Conservation (phyloP, 2,113 vertebrate species). For the Brachypodius melanocephalos region DNA sequence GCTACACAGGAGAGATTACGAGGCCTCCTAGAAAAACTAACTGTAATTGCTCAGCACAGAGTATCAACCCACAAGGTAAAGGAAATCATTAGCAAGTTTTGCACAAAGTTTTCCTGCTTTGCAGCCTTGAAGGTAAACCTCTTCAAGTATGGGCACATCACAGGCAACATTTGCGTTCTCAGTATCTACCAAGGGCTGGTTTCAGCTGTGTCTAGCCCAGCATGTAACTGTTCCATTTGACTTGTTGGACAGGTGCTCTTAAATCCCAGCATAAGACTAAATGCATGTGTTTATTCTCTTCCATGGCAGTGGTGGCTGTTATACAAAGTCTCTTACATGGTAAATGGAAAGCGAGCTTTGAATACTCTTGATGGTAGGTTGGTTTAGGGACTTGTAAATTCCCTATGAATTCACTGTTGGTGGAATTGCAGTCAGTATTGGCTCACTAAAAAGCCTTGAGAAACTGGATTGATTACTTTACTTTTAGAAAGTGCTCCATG, state of each 20-base stretch:
- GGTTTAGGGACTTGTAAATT: not conserved
- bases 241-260: not conserved
- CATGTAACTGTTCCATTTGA: not conserved
- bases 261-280: not conserved
- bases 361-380: not conserved
- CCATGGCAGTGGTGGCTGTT: not conserved
- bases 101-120: conserved; percentile 18
- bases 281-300: not conserved
- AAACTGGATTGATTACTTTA: not conserved
- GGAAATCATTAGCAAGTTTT: conserved; percentile 49
- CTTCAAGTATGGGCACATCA: not conserved
- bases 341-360: not conserved
- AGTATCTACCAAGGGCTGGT: not conserved
- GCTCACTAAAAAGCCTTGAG: not conserved
- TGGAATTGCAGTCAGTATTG: not conserved
- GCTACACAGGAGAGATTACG: conserved; percentile 87
- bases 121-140: not conserved
- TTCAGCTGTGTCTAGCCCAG: not conserved
- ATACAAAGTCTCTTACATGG: not conserved
- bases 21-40: conserved; percentile 85
- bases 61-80: conserved; percentile 83
- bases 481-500: not conserved
- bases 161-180: not conserved
- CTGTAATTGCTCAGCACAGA: conserved; percentile 83
- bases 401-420: not conserved